phyloP scores from a whole-genome alignment of 64 coral and sea anemone species.

The Anthopleura sola region DNA sequence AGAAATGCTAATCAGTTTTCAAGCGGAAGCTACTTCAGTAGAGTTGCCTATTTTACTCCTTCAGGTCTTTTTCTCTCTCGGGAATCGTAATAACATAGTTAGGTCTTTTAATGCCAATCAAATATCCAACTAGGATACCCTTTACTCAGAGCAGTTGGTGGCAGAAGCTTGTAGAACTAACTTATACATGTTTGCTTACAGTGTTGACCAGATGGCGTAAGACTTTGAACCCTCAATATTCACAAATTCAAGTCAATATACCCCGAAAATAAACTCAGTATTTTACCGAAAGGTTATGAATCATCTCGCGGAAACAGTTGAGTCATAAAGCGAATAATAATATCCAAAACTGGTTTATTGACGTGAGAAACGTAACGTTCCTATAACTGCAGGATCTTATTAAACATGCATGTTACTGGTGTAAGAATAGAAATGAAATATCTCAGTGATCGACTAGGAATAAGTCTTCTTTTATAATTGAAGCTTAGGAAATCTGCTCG shows the following conservation, averaged over 20 bases:
- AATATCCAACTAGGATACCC: background rate
- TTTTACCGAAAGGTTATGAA: background rate
- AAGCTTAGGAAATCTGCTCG: background rate
- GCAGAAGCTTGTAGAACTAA: background rate
- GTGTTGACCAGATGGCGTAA: background rate
- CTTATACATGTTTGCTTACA: background rate
- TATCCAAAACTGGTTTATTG: background rate
- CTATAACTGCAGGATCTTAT: background rate
- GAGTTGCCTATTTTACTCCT: background rate
- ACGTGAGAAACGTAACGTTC: slow-evolving; percentile 16
- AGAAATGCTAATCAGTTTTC: slow-evolving; percentile 11
- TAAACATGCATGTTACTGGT: background rate
- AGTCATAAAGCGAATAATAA: background rate
- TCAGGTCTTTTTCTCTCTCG: background rate
- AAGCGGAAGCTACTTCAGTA: slow-evolving; percentile 14
- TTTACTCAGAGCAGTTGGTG: slow-evolving; percentile 3
- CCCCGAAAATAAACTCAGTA: background rate
- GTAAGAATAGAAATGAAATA: background rate
- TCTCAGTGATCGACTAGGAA: background rate
- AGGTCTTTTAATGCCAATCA: background rate
- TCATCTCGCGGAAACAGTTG: background rate
- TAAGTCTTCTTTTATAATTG: background rate
- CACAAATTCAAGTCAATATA: background rate
- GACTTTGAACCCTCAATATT: background rate
- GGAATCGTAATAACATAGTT: slow-evolving; percentile 11